Evolutionary conservation across 1,140 invertebrate species (phyloP), one percentile per base, ranked within the genome.

Genomic region (Chrysoperla carnea): DNA sequence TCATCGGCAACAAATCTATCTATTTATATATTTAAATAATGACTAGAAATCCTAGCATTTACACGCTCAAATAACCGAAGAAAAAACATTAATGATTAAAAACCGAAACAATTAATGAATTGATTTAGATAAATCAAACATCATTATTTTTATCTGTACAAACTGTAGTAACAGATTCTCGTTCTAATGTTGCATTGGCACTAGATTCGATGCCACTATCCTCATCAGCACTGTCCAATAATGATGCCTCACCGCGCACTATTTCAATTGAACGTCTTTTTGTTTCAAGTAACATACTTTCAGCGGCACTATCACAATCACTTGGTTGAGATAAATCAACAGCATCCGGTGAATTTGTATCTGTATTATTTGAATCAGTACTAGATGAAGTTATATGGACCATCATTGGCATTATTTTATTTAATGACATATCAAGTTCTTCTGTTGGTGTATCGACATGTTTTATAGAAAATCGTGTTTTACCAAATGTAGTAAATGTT

Each of bases 141-240:
- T 23, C 17, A 23, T 23, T 23, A 23, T 23, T 23, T 23, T 23
- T 23, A 23, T 23, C 17, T 23, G 17, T 23, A 23, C 17, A 23
- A 23, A 23, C 17, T 23, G 17, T 23, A 23, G 17, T 23, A 23
- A 23, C 17, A 23, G 46, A 54, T 50, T 68, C 64, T 14, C 70
- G 54, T 46, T 72, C 70, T 11, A 73, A 55, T 1, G 69, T 70
- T 1, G 62, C 60, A 42, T 66, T 65, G 14, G 64, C 61, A 51
- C 69, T 70, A 43, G 69, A 71, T 50, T 70, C 70, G 17, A 72
- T 71, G 3, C 70, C 69, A 27, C 68, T 72, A 48, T 71, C 69
- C 45, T 72, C 69, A 47, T 72, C 69, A 0, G 68, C 70, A 48
- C 67, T 70, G 51, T 73, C 71, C 9, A 73, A 49, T 15, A 71